Percentiles rank a stretch among this genome's conserved stretches.
Evolutionary conservation across 2,797 vertebrate species (phyloP).

Genomic region (Melanogrammus aeglefinus): DNA sequence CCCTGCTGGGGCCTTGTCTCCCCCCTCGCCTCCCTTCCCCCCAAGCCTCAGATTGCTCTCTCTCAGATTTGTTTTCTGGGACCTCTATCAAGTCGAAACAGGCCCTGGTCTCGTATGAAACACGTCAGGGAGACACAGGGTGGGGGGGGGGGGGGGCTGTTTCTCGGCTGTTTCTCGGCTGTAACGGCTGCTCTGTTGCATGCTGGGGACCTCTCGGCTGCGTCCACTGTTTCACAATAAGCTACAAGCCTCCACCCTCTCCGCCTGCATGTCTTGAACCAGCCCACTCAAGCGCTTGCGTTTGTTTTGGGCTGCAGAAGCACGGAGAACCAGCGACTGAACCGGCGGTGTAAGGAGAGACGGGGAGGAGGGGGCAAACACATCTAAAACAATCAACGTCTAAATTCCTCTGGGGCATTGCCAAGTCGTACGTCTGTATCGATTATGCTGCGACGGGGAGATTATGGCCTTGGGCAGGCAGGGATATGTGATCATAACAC

Average conservation of each 20-base stretch:
- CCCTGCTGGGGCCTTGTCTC: not conserved
- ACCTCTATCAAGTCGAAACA: not conserved
- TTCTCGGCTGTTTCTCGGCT: no score
- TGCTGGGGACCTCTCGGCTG: not conserved
- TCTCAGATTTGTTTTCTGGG: not conserved
- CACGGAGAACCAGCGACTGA: not conserved
- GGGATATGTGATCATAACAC: not conserved
- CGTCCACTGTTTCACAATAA: not conserved
- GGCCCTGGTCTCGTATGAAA: not conserved
- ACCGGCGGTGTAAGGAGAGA: no score
- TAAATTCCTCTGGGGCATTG: not conserved
- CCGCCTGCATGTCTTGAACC: not conserved
- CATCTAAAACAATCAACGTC: no score
- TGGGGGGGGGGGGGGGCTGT: no score
- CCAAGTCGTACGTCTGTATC: not conserved
- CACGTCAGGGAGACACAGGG: no score
- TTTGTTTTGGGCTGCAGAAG: no score
- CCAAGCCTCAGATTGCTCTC: not conserved
- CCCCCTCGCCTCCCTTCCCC: not conserved
- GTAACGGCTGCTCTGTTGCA: not conserved
- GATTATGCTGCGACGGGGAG: not conserved
- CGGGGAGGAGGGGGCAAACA: no score
- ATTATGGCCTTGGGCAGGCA: not conserved
- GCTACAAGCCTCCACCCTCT: not conserved
- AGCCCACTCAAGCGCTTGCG: not conserved